Evolutionary conservation across 2,797 vertebrate genomes (phyloP).

Genomic region (Molossus molossus): DNA sequence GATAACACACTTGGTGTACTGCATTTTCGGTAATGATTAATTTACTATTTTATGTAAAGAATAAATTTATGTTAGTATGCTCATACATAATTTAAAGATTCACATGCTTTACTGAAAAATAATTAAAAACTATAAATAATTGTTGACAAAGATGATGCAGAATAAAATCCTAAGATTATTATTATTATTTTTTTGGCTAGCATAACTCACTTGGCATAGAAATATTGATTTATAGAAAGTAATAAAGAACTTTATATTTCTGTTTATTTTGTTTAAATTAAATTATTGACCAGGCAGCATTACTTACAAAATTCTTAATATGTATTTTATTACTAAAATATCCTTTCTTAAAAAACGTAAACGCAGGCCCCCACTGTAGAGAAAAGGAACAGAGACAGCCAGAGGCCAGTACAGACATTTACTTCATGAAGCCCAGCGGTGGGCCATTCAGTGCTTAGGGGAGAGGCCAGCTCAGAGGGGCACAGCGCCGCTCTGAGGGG

Average conservation of each 20-base stretch:
- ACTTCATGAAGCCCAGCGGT: too few species aligned
- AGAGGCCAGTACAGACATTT: not conserved
- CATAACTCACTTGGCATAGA: not conserved
- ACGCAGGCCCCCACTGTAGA: not conserved
- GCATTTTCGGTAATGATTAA: not conserved
- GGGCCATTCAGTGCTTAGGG: not conserved
- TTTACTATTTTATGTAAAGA: slow-evolving; percentile 74
- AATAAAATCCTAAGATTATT: not conserved
- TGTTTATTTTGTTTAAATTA: slow-evolving; percentile 49
- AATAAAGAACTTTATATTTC: slow-evolving; percentile 24
- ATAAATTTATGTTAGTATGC: not conserved
- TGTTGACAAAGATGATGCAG: not conserved
- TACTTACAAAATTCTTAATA: not conserved
- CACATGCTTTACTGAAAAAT: not conserved
- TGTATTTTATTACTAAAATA: slow-evolving; percentile 3
- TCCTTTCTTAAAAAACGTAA: not conserved
- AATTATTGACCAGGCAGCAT: not conserved
- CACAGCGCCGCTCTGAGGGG: not conserved
- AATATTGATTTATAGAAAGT: not conserved
- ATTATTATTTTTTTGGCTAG: not conserved
- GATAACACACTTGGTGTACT: slow-evolving; percentile 50
- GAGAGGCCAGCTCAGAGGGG: not conserved
- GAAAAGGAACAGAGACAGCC: not conserved
- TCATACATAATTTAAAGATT: slow-evolving; percentile 59
- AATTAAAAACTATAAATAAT: slow-evolving; percentile 52